Percentiles rank a stretch among this genome's conserved stretches.
Evolutionary conservation across 2,113 vertebrate species (phyloP).

Genomic region (Holacanthus passer): DNA sequence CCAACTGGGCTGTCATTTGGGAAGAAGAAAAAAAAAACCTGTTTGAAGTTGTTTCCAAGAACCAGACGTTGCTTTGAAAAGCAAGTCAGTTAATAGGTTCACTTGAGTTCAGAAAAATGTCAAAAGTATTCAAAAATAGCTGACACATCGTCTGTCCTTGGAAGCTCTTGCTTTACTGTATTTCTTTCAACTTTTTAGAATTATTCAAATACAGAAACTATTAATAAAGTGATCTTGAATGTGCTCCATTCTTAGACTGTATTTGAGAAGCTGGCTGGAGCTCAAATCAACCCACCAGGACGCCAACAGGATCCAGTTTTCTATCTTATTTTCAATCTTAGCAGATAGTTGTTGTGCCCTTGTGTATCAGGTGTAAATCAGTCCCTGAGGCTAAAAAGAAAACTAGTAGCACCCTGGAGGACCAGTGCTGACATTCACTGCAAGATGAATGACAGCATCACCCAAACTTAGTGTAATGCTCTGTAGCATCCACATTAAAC

Average conservation of each 20-base stretch:
- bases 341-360: background rate
- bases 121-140: conserved; percentile 28
- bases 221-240: background rate
- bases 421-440: background rate
- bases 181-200: background rate
- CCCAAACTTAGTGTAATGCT: background rate
- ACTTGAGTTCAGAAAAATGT: conserved; percentile 48
- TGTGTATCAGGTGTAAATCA: conserved; percentile 3
- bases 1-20: conserved; percentile 71
- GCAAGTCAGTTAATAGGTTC: conserved; percentile 37
- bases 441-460: background rate
- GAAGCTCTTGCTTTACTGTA: background rate
- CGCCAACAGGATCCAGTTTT: background rate
- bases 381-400: background rate
- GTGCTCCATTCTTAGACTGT: background rate
- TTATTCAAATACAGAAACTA: background rate
- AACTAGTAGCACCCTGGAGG: background rate
- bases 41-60: conserved; percentile 75
- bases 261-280: background rate
- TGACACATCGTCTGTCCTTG: conserved; percentile 8
- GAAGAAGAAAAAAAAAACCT: conserved; percentile 26
- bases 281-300: background rate
- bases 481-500: background rate
- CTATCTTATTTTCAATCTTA: background rate
- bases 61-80: conserved; percentile 62